Conservation (phyloP, 2,113 vertebrate species). For the pig (Sus scrofa) region DNA sequence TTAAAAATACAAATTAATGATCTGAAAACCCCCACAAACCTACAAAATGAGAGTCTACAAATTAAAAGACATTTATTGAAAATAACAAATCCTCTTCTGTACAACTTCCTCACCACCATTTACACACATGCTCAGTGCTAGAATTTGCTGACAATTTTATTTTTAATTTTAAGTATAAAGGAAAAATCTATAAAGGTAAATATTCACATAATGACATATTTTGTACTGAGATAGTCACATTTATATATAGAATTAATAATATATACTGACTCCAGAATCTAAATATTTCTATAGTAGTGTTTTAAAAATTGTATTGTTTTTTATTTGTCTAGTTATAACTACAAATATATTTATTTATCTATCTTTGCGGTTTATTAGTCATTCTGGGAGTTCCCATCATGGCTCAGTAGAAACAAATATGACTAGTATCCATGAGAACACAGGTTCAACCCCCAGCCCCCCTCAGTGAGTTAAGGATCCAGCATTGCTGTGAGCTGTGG, state of each 20-base stretch:
- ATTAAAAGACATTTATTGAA: neutral
- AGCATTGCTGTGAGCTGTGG: no score
- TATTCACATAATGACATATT: neutral
- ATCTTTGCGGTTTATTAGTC: neutral
- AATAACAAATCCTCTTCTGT: neutral
- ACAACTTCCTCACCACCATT: no score
- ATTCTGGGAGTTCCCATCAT: neutral
- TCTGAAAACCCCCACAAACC: neutral
- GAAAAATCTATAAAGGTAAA: neutral
- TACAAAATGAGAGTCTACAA: neutral
- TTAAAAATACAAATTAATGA: neutral
- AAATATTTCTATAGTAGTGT: neutral
- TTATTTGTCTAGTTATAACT: neutral
- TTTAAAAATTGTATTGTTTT: neutral
- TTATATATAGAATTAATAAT: neutral
- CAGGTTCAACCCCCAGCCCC: no score
- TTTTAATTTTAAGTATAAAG: neutral
- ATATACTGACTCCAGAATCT: neutral
- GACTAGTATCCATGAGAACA: no score
- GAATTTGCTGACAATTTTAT: fast-evolving
- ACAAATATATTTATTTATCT: neutral
- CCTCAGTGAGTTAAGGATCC: no score
- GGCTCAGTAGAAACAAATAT: no score
- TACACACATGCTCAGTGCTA: neutral
- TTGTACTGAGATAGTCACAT: neutral